A percentile compares a stretch with the other conserved stretches of the same genome.
These are phyloP conservation scores for Chionoecetes opilio DNA, from an alignment of 1,140 invertebrate species.

Conservation along the genomic window DNA sequence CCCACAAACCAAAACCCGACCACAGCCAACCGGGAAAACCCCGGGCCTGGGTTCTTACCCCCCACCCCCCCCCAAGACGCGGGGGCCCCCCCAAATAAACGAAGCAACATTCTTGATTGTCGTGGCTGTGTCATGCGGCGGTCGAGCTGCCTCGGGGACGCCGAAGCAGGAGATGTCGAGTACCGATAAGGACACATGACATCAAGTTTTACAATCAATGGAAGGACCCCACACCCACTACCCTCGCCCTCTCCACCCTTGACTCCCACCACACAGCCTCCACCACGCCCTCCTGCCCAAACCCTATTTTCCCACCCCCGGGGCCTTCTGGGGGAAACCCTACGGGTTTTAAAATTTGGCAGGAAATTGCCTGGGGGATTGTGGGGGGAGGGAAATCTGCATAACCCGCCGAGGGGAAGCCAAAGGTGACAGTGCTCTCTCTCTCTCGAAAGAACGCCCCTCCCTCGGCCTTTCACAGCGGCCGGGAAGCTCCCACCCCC, in stretches of 20 bases:
- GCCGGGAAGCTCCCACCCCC: too few species aligned
- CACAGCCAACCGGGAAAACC: too few species aligned
- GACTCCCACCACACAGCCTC: background rate
- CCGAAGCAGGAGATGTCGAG: background rate
- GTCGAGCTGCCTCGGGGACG: background rate
- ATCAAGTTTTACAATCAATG: background rate
- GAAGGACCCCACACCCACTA: background rate
- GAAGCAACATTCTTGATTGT: too few species aligned
- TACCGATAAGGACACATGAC: background rate
- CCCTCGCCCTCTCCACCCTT: background rate
- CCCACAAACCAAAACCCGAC: background rate
- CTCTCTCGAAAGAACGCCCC: too few species aligned
- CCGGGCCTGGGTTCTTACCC: too few species aligned
- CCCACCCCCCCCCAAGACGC: background rate
- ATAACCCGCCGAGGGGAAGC: background rate
- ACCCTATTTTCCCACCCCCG: background rate
- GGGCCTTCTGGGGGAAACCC: background rate
- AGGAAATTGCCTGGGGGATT: background rate
- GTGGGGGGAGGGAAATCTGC: background rate
- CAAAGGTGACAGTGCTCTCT: background rate
- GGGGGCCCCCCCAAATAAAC: too few species aligned
- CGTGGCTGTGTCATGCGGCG: background rate
- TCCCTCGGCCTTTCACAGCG: too few species aligned
- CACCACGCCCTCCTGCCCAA: background rate
- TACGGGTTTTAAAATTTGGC: background rate